Conservation (phyloP, 2,797 vertebrate species). For the Centroberyx gerrardi region DNA sequence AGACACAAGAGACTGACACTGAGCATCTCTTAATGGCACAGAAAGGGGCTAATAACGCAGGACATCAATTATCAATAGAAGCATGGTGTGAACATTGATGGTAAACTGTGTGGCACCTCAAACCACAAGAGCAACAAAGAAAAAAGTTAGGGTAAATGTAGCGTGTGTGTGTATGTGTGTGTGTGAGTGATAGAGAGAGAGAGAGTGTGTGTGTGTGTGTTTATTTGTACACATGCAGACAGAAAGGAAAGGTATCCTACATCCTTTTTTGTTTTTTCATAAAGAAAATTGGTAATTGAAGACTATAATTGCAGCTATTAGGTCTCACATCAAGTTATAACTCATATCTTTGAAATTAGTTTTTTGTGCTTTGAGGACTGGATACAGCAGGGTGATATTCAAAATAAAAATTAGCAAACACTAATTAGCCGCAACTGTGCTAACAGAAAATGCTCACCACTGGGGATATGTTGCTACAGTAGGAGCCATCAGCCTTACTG, state of each 20-base stretch:
- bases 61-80: conserved; percentile 68
- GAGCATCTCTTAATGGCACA: conserved; percentile 58
- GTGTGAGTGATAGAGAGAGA: background rate
- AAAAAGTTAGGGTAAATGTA: conserved; percentile 9
- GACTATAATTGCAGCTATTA: background rate
- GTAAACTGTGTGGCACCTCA: conserved; percentile 46
- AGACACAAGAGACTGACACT: conserved; percentile 41
- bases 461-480: conserved; percentile 8
- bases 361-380: conserved; percentile 7
- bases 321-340: conserved; percentile 16
- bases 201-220: background rate
- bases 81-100: conserved; percentile 41
- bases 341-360: conserved; percentile 8
- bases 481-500: conserved; percentile 32
- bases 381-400: conserved; percentile 11
- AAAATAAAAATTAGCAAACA: conserved; percentile 48
- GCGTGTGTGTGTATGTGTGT: conserved; percentile 25
- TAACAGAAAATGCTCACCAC: conserved; percentile 19
- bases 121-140: conserved; percentile 35
- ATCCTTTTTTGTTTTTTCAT: no score
- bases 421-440: conserved; percentile 32
- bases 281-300: conserved; percentile 26
- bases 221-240: conserved; percentile 28
- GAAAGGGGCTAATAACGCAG: conserved; percentile 68
- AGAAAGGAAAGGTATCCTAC: background rate